Evolutionary conservation across 2,797 vertebrate genomes (phyloP), one percentile per base, ranked within the genome.

Genomic region (Columba guinea): DNA sequence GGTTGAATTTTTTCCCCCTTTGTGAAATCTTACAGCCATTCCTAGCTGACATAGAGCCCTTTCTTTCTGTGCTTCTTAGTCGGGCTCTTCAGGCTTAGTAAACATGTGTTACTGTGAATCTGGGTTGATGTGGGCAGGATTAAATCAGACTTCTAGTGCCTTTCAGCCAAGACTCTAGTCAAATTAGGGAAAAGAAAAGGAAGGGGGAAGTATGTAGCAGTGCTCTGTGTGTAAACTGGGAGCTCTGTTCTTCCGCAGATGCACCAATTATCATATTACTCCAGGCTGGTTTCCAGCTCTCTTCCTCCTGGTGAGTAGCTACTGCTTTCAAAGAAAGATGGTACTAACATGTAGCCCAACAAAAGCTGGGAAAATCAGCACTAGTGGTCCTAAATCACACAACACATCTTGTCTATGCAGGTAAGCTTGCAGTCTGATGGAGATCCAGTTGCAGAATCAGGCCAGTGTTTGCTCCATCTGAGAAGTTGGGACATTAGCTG

Each of bases 381-480:
- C 4, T 14, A 30, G 34, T 11, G 44, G 16, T 53, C 44, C 64
- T 60, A 68, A 80, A 60, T 70, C 23, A 24, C 64, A 7, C 13
- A 14, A 67, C 41, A 48, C 4, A 3, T 5, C 2, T 30, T 3
- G 3, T 10, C 30, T 41, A 0, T 0, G 1, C 30, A 46, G n/a
- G 9, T 48, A n/a, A 81, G 16, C 51, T 39, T 68, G 62, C 34
- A 75, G 79, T 6, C 6, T 19, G 24, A 12, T 37, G 75, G 55
- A 71, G 27, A 58, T 19, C 32, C 20, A 30, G 10, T 0, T 62
- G 51, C 35, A 46, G 51, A 64, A 48, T 32, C 30, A 44, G 34
- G 53, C 17, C 2, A 1, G 7, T 41, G 34, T 71, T 93, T 58
- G 39, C 28, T 49, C 39, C n/a, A 5, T n/a, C 35, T 64, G 41